A percentile compares a stretch with the other conserved stretches of the same genome.
phyloP scores from a whole-genome alignment of 2,113 vertebrate genomes.

The Boulengeromyrus knoepffleri region DNA sequence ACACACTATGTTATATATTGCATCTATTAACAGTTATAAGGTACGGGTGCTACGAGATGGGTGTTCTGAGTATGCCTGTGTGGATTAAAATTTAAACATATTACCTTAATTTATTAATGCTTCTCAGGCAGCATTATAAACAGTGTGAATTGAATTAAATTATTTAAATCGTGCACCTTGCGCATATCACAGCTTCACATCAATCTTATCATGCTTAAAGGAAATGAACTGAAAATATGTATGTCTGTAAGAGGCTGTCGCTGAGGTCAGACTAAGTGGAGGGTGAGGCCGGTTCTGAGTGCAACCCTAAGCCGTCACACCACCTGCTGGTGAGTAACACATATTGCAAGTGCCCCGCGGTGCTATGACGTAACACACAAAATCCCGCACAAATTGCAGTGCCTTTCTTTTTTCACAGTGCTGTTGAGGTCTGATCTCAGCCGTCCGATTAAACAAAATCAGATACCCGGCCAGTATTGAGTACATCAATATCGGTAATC shows the following conservation, averaged over 20 bases:
- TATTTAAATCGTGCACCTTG: slow-evolving; percentile 3
- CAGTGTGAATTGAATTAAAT: neutral
- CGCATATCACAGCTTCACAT: neutral
- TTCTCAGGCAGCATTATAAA: neutral
- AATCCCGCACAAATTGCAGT: neutral
- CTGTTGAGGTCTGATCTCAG: neutral
- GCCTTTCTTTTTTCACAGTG: neutral
- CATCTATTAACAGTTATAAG: slow-evolving; percentile 4
- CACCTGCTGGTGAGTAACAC: neutral
- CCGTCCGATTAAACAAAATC: neutral
- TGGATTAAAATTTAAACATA: neutral
- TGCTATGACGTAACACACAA: neutral
- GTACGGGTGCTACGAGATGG: neutral
- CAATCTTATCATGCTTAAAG: neutral
- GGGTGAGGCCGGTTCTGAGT: neutral
- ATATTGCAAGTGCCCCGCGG: neutral
- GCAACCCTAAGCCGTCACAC: neutral
- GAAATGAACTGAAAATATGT: neutral
- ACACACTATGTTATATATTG: neutral
- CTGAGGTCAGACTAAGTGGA: neutral
- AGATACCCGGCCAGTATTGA: neutral
- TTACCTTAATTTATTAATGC: neutral
- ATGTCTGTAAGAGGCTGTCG: neutral
- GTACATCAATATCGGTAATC: neutral
- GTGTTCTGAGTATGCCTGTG: neutral